Evolutionary conservation across 2,888 invertebrate species (phyloP), one percentile per base, ranked within the genome.

Genomic region (Drosophila cognata): DNA sequence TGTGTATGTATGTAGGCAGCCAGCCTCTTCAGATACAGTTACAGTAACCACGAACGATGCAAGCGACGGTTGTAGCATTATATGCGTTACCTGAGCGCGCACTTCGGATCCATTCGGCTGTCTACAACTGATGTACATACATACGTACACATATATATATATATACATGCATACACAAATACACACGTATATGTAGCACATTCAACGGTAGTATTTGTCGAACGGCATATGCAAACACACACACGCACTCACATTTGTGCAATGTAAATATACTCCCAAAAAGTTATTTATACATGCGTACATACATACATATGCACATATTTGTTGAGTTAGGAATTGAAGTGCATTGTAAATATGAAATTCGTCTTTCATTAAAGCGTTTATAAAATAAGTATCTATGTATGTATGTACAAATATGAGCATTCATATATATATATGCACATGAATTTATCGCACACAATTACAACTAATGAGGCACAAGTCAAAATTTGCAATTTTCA

Each of bases 321-420:
- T 57, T 92, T 91, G 90, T 90, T 88, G 84, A 89, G 91, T 91
- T 91, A 91, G 91, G 87, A 89, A 91, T 85, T 92, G 80, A 87
- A 92, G 92, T 92, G 92, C 89, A 91, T 79, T 76, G 91, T 79
- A 91, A 92, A 92, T 91, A 92, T 74, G 53, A 83, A 84, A 82
- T 84, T 82, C 75, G 71, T 80, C 82, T 85, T 82, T 81, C 82
- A 84, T 85, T 81, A 82, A 72, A 77, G 72, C 74, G 65, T 68
- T 79, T 79, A 7, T 55, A 43, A 28, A 13, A 41, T 41, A 38
- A n/a, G 21, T 29, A 33, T n/a, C n/a, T 41, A n/a, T n/a, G 38
- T 2, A 21, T 33, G 28, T 11, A n/a, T 13, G 33, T 41, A n/a
- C 25, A 46, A 46, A 21, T 62, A 62, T 38, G 25, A 50, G 33